Evolutionary conservation across 2,797 vertebrate genomes (phyloP), one percentile per base, ranked within the genome.

Genomic region (Agapornis canus): DNA sequence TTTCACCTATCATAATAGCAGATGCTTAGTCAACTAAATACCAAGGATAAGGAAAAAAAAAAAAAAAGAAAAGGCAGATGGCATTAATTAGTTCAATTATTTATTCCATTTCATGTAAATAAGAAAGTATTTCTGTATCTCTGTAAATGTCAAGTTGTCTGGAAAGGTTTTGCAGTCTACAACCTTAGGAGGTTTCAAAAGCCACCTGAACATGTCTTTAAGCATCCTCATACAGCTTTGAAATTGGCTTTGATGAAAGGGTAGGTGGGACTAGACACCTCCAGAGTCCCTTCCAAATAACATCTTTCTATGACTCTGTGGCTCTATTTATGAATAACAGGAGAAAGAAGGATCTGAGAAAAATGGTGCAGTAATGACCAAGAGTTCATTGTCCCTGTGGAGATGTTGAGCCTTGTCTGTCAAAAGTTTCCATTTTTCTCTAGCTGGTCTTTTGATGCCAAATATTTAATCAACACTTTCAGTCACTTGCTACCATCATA

Each of bases 11-110:
- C 20, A 10, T 77, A 45, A 29, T 5, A 54, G 5, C 23, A 61
- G 6, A 79, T 42, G 6, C 18, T 82, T 76, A 60, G 20, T 13
- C 52, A 56, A 39, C 13, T 27, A 70, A 69, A 65, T 25, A 40
- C n/a, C 37, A 57, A 57, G 6, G 72, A 61, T 54, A 3, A 31
- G n/a, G 63, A 73, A 25, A 29, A n/a, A 54, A 64, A 29, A n/a
- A 54, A 64, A 35, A 35, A 35, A 35, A 35, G 9, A 5, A 70
- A 16, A 8, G 0, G 1, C 0, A 5, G 7, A 4, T 43, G 21
- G 6, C 32, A 31, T 66, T 71, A 73, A 2, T 10, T 35, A 25
- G 6, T 76, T 45, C 19, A 69, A 47, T 87, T 76, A 76, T 71
- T 71, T 78, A 23, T 75, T 86, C 63, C 5, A 49, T 23, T 59